Base-by-base conservation (phyloP, 2,797 vertebrate species). In the Stomatorhinus walkeri region DNA sequence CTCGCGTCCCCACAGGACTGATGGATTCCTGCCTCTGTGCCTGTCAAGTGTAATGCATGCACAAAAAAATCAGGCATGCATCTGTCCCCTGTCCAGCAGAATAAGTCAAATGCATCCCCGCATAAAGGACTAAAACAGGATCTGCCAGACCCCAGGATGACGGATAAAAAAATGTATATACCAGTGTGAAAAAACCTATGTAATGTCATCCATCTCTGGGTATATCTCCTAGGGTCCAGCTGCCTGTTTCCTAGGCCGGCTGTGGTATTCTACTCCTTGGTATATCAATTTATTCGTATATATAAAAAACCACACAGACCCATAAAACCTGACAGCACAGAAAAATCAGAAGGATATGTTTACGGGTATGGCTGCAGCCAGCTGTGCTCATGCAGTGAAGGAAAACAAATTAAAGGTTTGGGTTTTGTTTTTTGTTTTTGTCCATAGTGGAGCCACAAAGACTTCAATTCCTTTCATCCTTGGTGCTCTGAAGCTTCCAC, bases 111-210 rank as follows among this genome's bases (percentile, higher is more conserved):
- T 72, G 40, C 43, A 22, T 9, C 61, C 87, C 43, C 0, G 10
- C 61, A 14, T 48, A 49, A 48, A 19, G 54, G 36, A 64, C 48
- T 86, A 86, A 86, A 52, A 64, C 32, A 12, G 32, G 19, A 54
- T 8, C 19, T 8, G 86, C 36, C 54, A 32, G 10, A 19, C 0
- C 22, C 19, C 36, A 46, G 86, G 40, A 85, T 40, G 7, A 64
- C 16, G 19, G 40, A 87, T 64, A 64, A 64, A 87, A 87, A 64
- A 22, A n/a, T 46, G 16, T 43, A 87, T 87, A 48, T 87, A 87
- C 43, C 54, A 28, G n/a, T 87, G 43, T 87, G 56, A 61, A 56
- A 87, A 87, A 61, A 64, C 8, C 5, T 87, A 46, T 64, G 48
- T 22, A 64, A 46, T 48, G 54, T 22, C 43, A 61, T 64, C 86